A percentile compares a stretch with the other conserved stretches of the same genome.
These are phyloP conservation scores for Drosophila algonquin DNA, from an alignment of 2,888 invertebrate species.

Conservation along the genomic window DNA sequence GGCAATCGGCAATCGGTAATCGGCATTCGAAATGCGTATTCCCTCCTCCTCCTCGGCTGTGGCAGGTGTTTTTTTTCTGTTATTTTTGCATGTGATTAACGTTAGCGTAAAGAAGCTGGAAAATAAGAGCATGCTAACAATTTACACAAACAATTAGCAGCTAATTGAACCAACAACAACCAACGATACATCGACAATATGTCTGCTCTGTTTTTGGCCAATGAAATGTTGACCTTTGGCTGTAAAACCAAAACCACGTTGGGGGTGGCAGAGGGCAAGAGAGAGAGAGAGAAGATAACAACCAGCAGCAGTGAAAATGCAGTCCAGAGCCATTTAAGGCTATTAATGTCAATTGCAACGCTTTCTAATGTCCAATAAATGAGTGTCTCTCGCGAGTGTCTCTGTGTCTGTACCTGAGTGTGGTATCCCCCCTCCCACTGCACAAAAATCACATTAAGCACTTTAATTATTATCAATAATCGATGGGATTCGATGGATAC, in stretches of 20 bases:
- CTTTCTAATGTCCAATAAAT: constrained; percentile 48
- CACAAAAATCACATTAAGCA: constrained; percentile 33
- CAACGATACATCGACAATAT: not conserved
- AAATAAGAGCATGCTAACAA: constrained; percentile 24
- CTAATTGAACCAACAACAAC: constrained; percentile 18
- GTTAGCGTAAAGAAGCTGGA: constrained; percentile 36
- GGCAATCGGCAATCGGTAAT: not conserved
- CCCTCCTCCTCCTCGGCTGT: not conserved
- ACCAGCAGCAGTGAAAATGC: constrained; percentile 18
- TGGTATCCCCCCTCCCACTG: too few species aligned
- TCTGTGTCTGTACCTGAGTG: not conserved
- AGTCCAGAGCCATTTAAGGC: constrained; percentile 36
- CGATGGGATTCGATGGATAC: constrained; percentile 4
- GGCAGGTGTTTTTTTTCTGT: constrained; percentile 3
- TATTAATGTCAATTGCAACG: constrained; percentile 56
- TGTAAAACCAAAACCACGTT: constrained; percentile 6
- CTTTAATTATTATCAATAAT: constrained; percentile 40
- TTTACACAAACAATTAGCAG: constrained; percentile 53
- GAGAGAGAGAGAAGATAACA: not conserved
- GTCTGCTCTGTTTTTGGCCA: constrained; percentile 12
- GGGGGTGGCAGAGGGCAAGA: constrained; percentile 11
- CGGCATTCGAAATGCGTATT: not conserved
- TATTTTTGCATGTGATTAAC: constrained; percentile 52
- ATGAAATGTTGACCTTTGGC: constrained; percentile 1
- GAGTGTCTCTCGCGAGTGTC: not conserved